Conservation (phyloP, 2,113 vertebrate genomes). For the Lontra canadensis region DNA sequence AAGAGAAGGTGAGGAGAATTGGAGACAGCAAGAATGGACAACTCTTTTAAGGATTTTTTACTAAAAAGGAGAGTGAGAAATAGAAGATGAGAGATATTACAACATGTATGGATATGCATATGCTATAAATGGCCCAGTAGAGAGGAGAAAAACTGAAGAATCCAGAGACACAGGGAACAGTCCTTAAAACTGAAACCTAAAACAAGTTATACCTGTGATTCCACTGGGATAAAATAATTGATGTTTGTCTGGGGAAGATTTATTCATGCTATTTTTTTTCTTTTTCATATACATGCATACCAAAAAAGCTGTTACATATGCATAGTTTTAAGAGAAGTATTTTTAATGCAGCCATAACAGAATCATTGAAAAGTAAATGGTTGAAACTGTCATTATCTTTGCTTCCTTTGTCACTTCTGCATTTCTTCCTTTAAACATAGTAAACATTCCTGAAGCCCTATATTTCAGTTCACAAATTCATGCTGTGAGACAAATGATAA, state of each 20-base stretch:
- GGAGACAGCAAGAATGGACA: not conserved
- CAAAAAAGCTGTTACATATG: not conserved
- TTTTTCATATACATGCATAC: not conserved
- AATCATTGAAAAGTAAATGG: not conserved
- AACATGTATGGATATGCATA: not conserved
- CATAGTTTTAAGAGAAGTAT: slow-evolving; percentile 11
- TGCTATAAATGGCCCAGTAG: not conserved
- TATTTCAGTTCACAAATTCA: not conserved
- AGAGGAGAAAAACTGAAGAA: not conserved
- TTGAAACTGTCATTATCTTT: not conserved
- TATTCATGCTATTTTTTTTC: slow-evolving; percentile 5
- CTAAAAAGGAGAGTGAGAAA: not conserved
- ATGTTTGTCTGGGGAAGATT: not conserved
- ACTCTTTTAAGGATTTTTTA: not conserved
- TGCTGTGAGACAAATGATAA: not conserved
- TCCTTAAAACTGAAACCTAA: not conserved
- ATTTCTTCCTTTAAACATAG: not conserved
- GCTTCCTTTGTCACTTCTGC: not conserved
- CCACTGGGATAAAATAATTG: not conserved
- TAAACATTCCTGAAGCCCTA: not conserved
- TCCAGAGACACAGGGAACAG: not conserved
- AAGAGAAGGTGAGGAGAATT: not conserved
- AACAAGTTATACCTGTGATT: not conserved
- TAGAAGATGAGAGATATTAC: not conserved
- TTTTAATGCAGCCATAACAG: slow-evolving; percentile 29